Evolutionary conservation across 2,797 vertebrate species (phyloP).

Genomic region (Neolamprologus multifasciatus): DNA sequence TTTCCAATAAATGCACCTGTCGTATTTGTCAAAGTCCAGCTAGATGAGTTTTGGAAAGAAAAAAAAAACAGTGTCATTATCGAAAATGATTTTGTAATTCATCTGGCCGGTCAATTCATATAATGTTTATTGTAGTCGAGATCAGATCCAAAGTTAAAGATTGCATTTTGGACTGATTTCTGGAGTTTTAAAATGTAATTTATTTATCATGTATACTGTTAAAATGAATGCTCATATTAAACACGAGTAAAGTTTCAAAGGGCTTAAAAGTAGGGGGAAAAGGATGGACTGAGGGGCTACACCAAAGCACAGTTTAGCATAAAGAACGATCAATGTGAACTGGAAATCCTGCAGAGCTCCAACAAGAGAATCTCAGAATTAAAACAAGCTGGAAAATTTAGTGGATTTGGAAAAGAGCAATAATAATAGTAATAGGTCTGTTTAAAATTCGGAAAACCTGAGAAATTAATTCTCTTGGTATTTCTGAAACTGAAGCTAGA

Average conservation of each 20-base stretch:
- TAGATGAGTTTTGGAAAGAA: background rate
- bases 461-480: background rate
- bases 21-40: background rate
- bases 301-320: background rate
- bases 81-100: background rate
- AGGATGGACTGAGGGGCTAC: background rate
- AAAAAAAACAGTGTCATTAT: fast-evolving
- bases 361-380: background rate
- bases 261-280: background rate
- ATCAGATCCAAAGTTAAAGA: background rate
- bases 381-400: background rate
- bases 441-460: background rate
- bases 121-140: background rate
- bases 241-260: background rate
- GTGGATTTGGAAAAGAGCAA: background rate
- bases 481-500: background rate
- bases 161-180: background rate
- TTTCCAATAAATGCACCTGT: background rate
- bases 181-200: background rate
- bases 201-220: background rate
- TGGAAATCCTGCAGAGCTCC: background rate
- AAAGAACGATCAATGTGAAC: background rate
- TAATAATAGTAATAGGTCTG: background rate
- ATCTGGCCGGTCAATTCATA: background rate
- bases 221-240: background rate